phyloP scores from a whole-genome alignment of 2,888 invertebrate genomes.

The Vandiemenella viatica region DNA sequence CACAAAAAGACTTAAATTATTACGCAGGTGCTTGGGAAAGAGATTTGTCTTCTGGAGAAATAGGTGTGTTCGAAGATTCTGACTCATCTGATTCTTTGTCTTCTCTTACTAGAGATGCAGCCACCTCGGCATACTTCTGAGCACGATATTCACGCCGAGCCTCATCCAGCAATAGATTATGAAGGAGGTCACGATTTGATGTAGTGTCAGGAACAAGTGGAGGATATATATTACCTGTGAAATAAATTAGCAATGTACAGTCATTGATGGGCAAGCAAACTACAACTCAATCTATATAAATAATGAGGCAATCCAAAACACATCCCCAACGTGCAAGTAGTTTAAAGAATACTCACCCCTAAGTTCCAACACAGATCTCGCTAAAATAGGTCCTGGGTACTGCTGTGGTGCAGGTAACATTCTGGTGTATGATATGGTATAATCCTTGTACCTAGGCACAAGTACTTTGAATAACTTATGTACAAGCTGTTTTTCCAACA shows the following conservation, averaged over 20 bases:
- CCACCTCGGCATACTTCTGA: slow-evolving; percentile 47
- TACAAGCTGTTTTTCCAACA: slow-evolving; percentile 74
- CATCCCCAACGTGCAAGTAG: too few species aligned
- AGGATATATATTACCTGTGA: slow-evolving; percentile 63
- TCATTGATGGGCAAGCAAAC: not conserved
- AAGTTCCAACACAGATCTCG: slow-evolving; percentile 57
- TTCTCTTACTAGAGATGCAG: too few species aligned
- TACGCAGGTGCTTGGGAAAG: too few species aligned
- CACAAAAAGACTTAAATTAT: too few species aligned
- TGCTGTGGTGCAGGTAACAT: slow-evolving; percentile 59
- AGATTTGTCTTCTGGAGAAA: too few species aligned
- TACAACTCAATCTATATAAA: not conserved
- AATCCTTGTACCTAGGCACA: slow-evolving; percentile 65
- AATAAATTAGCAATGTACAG: slow-evolving; percentile 1
- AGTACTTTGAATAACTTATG: slow-evolving; percentile 90
- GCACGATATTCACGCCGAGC: slow-evolving; percentile 64
- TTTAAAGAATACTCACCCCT: slow-evolving; percentile 29
- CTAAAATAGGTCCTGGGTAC: slow-evolving; percentile 30
- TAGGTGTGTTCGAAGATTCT: too few species aligned
- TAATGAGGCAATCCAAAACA: not conserved
- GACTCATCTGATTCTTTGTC: too few species aligned
- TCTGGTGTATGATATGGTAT: slow-evolving; percentile 53
- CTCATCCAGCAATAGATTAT: slow-evolving; percentile 69
- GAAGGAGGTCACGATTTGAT: slow-evolving; percentile 52
- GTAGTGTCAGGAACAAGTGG: slow-evolving; percentile 41